Percentiles rank a stretch among this genome's conserved stretches.
Evolutionary conservation across 2,888 invertebrate species (phyloP).

Genomic region (Palloptera scutellata): DNA sequence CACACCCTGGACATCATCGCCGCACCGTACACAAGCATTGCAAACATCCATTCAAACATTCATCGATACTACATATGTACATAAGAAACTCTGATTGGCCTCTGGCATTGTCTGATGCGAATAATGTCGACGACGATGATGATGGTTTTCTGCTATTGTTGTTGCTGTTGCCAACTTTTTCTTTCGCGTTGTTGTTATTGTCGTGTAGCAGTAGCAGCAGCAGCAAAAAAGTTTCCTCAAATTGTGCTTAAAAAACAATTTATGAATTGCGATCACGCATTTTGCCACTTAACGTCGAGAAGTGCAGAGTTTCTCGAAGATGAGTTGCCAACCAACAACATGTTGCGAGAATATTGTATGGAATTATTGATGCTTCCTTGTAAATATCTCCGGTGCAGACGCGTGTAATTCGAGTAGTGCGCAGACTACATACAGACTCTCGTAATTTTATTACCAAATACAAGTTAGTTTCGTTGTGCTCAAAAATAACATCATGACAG

Average conservation of each 20-base stretch:
- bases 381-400: not conserved
- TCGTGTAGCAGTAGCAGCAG: not conserved
- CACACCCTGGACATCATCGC: conserved; percentile 13
- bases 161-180: not conserved
- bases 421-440: too few relatives aligned
- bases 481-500: too few relatives aligned
- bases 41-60: not conserved
- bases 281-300: conserved; percentile 21
- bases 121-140: not conserved
- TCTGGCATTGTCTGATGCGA: not conserved
- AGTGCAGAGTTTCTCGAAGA: not conserved
- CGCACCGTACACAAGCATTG: not conserved
- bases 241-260: conserved; percentile 2
- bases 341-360: conserved; percentile 2
- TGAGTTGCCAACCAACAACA: conserved; percentile 19
- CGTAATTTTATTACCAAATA: too few relatives aligned
- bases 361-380: not conserved
- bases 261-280: conserved; percentile 30
- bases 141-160: not conserved
- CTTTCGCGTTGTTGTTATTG: not conserved
- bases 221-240: too few relatives aligned
- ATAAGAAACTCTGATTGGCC: not conserved
- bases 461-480: too few relatives aligned
- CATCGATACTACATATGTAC: conserved; percentile 1
- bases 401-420: not conserved